These are phyloP conservation scores for Mallotus villosus DNA, from an alignment of 2,797 vertebrate species.

Conservation along the genomic window DNA sequence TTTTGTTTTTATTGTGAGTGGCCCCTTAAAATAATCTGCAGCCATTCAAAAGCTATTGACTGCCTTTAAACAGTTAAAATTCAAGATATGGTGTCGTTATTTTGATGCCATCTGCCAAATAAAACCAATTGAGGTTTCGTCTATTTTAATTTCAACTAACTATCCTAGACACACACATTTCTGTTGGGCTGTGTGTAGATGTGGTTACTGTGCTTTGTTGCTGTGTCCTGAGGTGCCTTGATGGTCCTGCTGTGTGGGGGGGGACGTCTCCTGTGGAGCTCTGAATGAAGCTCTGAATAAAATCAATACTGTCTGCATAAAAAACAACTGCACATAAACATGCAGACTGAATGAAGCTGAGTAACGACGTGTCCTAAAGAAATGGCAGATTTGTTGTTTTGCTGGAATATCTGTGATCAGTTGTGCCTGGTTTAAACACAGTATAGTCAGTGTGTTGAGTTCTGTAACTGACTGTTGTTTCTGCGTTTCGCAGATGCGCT, in stretches of 20 bases:
- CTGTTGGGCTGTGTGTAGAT: not conserved
- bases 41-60: not conserved
- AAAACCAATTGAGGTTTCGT: too few relatives aligned
- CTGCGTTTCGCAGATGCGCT: slow-evolving; percentile 5
- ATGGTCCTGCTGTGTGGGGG: not conserved
- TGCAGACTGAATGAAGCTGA: not conserved
- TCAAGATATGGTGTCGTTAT: not conserved
- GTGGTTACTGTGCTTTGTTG: slow-evolving; percentile 11
- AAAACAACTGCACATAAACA: not conserved
- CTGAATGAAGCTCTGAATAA: not conserved
- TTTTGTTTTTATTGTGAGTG: too few relatives aligned
- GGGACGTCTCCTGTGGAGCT: not conserved
- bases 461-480: not conserved
- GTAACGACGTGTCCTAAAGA: too few relatives aligned
- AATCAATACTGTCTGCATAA: not conserved
- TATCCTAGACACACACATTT: not conserved
- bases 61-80: not conserved
- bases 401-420: too few relatives aligned
- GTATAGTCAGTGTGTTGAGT: not conserved
- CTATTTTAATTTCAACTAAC: not conserved
- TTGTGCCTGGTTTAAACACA: not conserved
- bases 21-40: slow-evolving; percentile 15
- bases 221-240: not conserved
- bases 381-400: too few relatives aligned
- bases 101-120: not conserved